phyloP scores from a whole-genome alignment of 2,113 vertebrate species.

The Procavia capensis region DNA sequence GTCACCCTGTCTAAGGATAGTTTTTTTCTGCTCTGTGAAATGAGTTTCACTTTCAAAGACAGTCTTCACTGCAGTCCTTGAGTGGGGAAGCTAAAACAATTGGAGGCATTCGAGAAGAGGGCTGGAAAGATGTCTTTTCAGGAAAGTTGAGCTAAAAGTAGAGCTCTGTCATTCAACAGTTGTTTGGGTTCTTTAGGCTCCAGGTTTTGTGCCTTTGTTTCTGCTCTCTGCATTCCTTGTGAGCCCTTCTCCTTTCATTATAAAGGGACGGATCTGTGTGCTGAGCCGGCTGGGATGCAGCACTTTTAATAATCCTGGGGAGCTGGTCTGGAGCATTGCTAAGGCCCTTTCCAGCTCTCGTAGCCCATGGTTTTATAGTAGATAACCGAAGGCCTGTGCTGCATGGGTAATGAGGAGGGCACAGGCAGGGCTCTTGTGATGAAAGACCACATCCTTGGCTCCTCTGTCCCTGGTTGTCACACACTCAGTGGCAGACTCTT shows the following conservation, averaged over 20 bases:
- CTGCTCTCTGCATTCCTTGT: slow-evolving; percentile 10
- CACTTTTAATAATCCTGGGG: background rate
- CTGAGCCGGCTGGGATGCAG: background rate
- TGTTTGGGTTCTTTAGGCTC: background rate
- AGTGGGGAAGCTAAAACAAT: background rate
- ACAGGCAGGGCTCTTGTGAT: background rate
- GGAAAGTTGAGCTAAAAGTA: slow-evolving; percentile 55
- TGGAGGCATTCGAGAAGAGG: slow-evolving; percentile 22
- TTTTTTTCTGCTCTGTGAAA: background rate
- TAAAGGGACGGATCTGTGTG: background rate
- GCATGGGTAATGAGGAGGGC: slow-evolving; percentile 47
- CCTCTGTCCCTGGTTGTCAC: slow-evolving; percentile 23
- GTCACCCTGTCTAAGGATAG: background rate
- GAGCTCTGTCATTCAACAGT: background rate
- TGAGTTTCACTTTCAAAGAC: slow-evolving; percentile 52
- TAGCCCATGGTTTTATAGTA: background rate
- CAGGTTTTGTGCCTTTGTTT: slow-evolving; percentile 16
- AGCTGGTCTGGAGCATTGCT: background rate
- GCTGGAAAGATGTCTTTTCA: slow-evolving; percentile 38
- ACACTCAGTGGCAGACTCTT: background rate
- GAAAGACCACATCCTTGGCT: background rate
- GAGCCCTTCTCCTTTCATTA: background rate
- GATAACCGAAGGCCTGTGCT: background rate
- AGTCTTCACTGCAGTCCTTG: background rate
- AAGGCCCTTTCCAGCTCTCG: background rate